Conservation (phyloP, 2,888 invertebrate genomes). For the Tanypteryx hageni region DNA sequence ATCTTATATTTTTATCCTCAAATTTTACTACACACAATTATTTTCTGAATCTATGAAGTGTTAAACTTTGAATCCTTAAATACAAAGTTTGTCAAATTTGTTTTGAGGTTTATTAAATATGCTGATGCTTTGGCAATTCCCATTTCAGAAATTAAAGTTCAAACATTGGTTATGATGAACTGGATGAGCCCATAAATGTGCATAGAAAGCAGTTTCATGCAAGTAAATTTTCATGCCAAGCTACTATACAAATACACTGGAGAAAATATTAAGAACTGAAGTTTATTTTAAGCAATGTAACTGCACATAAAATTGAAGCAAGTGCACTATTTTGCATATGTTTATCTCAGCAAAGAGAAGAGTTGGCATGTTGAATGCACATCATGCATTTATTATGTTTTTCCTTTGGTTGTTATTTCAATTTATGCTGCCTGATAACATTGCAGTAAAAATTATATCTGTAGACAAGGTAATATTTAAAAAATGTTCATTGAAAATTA, state of each 20-base stretch:
- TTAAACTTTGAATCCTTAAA: too few species aligned
- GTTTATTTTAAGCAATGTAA: conserved; percentile 23
- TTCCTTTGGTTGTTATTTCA: not conserved
- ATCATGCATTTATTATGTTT: not conserved
- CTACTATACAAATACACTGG: not conserved
- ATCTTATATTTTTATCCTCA: too few species aligned
- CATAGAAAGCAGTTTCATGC: conserved; percentile 39
- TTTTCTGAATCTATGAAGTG: too few species aligned
- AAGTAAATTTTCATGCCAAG: not conserved
- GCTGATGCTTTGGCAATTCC: too few species aligned
- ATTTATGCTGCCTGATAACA: not conserved
- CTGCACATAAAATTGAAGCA: conserved; percentile 7
- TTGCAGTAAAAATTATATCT: not conserved
- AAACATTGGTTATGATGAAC: too few species aligned
- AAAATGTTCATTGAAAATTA: not conserved
- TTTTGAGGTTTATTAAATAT: too few species aligned
- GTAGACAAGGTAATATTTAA: not conserved
- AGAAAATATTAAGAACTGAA: not conserved
- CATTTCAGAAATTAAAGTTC: too few species aligned
- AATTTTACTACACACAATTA: too few species aligned
- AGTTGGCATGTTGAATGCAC: not conserved
- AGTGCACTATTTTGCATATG: conserved; percentile 31
- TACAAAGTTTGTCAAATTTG: too few species aligned
- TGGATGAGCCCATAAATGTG: not conserved
- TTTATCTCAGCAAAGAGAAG: not conserved